Percentiles rank a stretch among this genome's conserved stretches.
phyloP scores from a whole-genome alignment of 2,888 invertebrate genomes.

The Torymus aiolomorphi region DNA sequence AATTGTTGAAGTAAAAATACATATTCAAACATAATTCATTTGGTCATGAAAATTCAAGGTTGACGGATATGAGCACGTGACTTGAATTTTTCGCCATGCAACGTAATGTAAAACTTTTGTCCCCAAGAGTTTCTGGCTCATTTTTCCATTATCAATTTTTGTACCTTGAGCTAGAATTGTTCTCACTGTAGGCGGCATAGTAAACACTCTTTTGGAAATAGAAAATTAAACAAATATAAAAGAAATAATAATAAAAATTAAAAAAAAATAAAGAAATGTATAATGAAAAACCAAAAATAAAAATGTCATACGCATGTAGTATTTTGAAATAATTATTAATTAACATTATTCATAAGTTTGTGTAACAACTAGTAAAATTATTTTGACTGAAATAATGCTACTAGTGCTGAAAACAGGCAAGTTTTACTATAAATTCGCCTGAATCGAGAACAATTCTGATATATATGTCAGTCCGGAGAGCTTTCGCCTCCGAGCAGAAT shows the following conservation, averaged over 20 bases:
- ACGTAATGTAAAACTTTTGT: constrained; percentile 32
- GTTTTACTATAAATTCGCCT: constrained; percentile 59
- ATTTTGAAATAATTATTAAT: neutral
- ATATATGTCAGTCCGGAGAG: constrained; percentile 62
- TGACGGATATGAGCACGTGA: constrained; percentile 38
- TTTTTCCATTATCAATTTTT: constrained; percentile 9
- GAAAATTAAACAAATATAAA: neutral
- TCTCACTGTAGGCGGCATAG: constrained; percentile 58
- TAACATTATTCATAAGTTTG: constrained; percentile 42
- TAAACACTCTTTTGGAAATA: constrained; percentile 13
- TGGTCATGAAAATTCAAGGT: constrained; percentile 38
- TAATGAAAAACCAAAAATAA: constrained; percentile 14
- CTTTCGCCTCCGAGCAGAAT: constrained; percentile 54
- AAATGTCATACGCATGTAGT: too few relatives aligned
- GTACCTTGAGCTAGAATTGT: constrained; percentile 63
- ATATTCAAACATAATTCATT: constrained; percentile 7
- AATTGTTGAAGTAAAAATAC: constrained; percentile 17
- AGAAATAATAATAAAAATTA: constrained; percentile 1
- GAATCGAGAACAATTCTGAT: constrained; percentile 66
- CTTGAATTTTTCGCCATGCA: constrained; percentile 49
- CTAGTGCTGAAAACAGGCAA: constrained; percentile 38
- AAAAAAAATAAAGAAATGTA: too few relatives aligned
- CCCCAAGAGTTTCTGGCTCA: constrained; percentile 22
- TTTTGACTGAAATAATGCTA: constrained; percentile 61
- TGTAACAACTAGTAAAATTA: constrained; percentile 57